These are phyloP conservation scores for Elymnias hypermnestra DNA, from an alignment of 1,140 invertebrate species.

Conservation along the genomic window DNA sequence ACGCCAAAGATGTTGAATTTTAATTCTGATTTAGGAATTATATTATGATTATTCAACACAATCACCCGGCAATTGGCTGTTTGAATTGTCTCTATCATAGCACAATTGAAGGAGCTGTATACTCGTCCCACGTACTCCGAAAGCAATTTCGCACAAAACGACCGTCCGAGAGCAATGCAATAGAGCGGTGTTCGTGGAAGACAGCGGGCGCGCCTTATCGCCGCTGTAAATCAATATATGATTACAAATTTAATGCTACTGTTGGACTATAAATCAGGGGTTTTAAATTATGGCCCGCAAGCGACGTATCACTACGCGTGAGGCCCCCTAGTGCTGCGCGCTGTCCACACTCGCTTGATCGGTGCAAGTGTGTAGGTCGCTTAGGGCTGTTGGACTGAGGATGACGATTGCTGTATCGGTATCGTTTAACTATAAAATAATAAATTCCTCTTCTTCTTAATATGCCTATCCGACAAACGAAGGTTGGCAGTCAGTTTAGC, in stretches of 20 bases:
- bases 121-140: constrained; percentile 24
- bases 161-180: constrained; percentile 28
- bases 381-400: constrained; percentile 24
- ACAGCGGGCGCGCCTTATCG: constrained; percentile 64
- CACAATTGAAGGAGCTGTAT: constrained; percentile 26
- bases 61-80: neutral
- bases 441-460: too few relatives aligned
- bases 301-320: constrained; percentile 62
- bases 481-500: too few relatives aligned
- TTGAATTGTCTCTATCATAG: constrained; percentile 15
- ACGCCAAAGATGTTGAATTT: too few relatives aligned
- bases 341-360: constrained; percentile 47
- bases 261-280: constrained; percentile 70
- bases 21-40: too few relatives aligned
- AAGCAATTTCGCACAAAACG: constrained; percentile 48
- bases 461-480: too few relatives aligned
- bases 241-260: constrained; percentile 76
- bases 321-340: constrained; percentile 66
- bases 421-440: too few relatives aligned
- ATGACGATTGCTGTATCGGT: too few relatives aligned
- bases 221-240: constrained; percentile 73
- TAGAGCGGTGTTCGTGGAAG: constrained; percentile 58
- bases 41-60: too few relatives aligned
- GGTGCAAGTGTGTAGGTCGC: constrained; percentile 10
- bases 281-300: constrained; percentile 70